These are phyloP conservation scores for Brachypterus glaber DNA, from an alignment of 2,888 invertebrate genomes.

Conservation along the genomic window DNA sequence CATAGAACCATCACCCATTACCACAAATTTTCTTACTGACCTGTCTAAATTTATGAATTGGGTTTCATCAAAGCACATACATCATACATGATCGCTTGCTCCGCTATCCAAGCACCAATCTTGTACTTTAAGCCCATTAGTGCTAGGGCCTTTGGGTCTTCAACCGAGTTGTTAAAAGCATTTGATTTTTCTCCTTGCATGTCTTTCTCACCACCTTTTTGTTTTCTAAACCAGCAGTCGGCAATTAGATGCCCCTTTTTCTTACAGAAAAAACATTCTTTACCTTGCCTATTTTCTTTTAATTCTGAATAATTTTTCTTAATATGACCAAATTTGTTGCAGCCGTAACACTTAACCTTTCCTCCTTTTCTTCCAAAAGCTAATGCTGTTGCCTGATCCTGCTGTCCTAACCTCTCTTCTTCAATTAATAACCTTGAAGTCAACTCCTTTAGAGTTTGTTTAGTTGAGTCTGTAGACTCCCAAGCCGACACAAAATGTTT, in stretches of 20 bases:
- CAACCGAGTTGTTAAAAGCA: neutral
- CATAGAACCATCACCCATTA: constrained; percentile 14
- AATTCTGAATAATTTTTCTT: constrained; percentile 9
- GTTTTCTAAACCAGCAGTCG: constrained; percentile 14
- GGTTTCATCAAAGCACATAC: constrained; percentile 10
- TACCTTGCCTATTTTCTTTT: neutral
- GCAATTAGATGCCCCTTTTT: constrained; percentile 16
- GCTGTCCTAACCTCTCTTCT: constrained; percentile 17
- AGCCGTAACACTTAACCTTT: constrained; percentile 11
- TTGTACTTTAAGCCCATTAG: neutral
- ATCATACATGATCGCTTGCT: constrained; percentile 13
- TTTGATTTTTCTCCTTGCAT: neutral
- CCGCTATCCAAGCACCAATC: constrained; percentile 14
- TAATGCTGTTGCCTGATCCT: constrained; percentile 7
- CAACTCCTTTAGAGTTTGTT: constrained; percentile 23
- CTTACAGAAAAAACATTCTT: constrained; percentile 18
- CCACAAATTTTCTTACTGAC: constrained; percentile 7
- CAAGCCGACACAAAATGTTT: constrained; percentile 15
- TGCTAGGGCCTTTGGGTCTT: neutral
- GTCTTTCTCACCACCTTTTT: neutral
- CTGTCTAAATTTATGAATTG: neutral
- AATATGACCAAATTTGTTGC: constrained; percentile 10
- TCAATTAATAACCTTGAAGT: constrained; percentile 21
- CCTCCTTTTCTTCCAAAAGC: neutral
- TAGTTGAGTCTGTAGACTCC: constrained; percentile 20